Evolutionary conservation across 2,888 invertebrate genomes (phyloP).

Genomic region (Dynastes grantii): DNA sequence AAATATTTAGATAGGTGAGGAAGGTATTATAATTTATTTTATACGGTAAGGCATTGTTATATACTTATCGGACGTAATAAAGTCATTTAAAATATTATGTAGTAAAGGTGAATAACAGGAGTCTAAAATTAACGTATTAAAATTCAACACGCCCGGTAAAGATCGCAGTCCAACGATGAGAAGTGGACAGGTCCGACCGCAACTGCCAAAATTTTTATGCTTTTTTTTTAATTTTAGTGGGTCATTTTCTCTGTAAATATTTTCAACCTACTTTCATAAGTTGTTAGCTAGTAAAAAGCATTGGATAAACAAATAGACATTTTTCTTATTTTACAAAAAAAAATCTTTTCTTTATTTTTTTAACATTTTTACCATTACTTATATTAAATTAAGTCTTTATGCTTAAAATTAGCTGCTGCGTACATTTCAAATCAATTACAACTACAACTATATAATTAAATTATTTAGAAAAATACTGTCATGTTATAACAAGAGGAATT

Average conservation of each 20-base stretch:
- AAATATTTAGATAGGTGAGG: constrained; percentile 24
- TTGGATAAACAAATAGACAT: no score
- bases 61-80: constrained; percentile 34
- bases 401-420: no score
- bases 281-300: no score
- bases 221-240: neutral
- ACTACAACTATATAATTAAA: no score
- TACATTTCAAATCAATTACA: no score
- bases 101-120: constrained; percentile 21
- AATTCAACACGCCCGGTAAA: neutral
- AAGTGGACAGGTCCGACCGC: constrained; percentile 1
- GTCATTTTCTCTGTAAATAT: constrained; percentile 3
- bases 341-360: no score
- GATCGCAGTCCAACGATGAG: neutral
- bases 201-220: neutral
- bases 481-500: no score
- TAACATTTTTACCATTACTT: no score
- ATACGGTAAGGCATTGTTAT: constrained; percentile 28
- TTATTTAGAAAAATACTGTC: no score
- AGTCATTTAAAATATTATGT: constrained; percentile 33
- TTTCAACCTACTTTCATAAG: constrained; percentile 1
- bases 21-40: constrained; percentile 20
- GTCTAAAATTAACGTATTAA: constrained; percentile 31
- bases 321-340: no score
- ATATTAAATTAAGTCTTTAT: no score